Percentiles rank a stretch among this genome's conserved stretches.
phyloP scores from a whole-genome alignment of 2,888 invertebrate genomes.

The Autographa pulchrina region DNA sequence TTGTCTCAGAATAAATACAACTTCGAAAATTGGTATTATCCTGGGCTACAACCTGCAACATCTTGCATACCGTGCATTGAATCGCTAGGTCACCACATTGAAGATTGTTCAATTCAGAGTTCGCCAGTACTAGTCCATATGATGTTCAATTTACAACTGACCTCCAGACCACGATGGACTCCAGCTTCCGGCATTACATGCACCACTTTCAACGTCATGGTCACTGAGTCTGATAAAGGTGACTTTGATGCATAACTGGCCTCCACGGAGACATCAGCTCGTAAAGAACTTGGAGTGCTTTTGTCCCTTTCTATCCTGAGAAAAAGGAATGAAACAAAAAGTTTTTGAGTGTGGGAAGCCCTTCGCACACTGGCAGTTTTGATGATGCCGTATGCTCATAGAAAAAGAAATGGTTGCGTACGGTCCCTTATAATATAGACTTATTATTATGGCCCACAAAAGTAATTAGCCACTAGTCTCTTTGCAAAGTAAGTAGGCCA shows the following conservation, averaged over 20 bases:
- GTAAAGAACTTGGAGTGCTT: constrained; percentile 64
- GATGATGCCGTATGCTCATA: not conserved
- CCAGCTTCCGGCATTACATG: constrained; percentile 80
- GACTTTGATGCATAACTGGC: constrained; percentile 72
- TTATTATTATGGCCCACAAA: not conserved
- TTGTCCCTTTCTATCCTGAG: constrained; percentile 71
- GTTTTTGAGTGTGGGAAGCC: too few relatives aligned
- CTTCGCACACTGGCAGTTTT: not conserved
- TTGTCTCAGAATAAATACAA: too few relatives aligned
- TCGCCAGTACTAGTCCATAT: too few relatives aligned
- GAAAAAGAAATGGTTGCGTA: not conserved
- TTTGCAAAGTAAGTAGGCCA: not conserved
- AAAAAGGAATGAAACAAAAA: not conserved
- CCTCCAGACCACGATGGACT: constrained; percentile 77
- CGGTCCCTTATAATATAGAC: not conserved
- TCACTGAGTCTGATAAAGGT: constrained; percentile 58
- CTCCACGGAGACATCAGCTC: constrained; percentile 66
- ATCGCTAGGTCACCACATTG: too few relatives aligned
- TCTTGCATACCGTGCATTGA: too few relatives aligned
- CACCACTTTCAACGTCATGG: constrained; percentile 68
- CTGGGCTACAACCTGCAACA: too few relatives aligned
- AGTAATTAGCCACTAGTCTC: not conserved
- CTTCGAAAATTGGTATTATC: too few relatives aligned
- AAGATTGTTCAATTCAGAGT: too few relatives aligned
- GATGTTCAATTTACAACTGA: too few relatives aligned